phyloP scores from a whole-genome alignment of 1,140 invertebrate species.

The Danaus plexippus region DNA sequence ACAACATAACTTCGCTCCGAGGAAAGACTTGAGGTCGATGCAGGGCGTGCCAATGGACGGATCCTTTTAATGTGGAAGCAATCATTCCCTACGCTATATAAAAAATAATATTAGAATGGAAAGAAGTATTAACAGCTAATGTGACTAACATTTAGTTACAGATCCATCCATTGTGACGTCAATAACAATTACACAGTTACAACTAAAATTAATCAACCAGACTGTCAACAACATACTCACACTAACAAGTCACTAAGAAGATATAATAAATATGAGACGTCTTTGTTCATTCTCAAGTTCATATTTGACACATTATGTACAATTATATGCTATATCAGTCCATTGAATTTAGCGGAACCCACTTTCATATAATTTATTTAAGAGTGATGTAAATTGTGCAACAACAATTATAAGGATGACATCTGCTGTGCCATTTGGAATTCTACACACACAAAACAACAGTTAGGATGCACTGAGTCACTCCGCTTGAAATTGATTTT shows the following conservation, averaged over 20 bases:
- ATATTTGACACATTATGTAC: conserved; percentile 57
- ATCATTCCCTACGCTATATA: conserved; percentile 23
- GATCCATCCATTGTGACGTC: conserved; percentile 43
- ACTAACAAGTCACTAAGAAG: conserved; percentile 46
- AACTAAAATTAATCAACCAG: conserved; percentile 57
- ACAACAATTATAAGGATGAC: background rate
- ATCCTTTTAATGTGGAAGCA: conserved; percentile 26
- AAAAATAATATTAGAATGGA: conserved; percentile 46
- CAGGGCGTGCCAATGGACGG: conserved; percentile 34
- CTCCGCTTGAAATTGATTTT: no score
- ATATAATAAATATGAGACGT: conserved; percentile 64
- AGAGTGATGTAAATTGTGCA: conserved; percentile 27
- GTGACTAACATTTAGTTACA: conserved; percentile 27
- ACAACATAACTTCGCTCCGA: conserved; percentile 16
- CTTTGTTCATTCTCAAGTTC: conserved; percentile 58
- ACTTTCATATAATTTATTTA: conserved; percentile 11
- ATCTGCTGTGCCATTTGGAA: no score
- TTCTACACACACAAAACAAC: no score
- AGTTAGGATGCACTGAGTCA: no score
- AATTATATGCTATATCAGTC: conserved; percentile 55
- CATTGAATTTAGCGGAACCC: conserved; percentile 35
- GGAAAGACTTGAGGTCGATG: conserved; percentile 12
- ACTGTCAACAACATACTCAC: conserved; percentile 51
- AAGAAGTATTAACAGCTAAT: conserved; percentile 35
- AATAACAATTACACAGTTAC: conserved; percentile 32